Conservation (phyloP, 2,888 invertebrate genomes). For the Microctonus aethiopoides region DNA sequence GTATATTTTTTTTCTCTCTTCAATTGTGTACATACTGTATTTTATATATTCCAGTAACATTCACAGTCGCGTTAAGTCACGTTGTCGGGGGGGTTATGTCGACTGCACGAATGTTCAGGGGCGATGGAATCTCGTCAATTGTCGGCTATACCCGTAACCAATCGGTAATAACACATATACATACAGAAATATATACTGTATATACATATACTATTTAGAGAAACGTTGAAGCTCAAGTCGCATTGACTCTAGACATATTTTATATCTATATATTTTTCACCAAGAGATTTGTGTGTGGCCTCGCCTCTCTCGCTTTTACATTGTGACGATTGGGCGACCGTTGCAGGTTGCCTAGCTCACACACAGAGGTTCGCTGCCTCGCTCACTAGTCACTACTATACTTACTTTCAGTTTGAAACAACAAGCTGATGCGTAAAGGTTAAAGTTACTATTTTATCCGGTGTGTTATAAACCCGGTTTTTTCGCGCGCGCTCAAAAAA, state of each 20-base stretch:
- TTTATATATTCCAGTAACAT: background rate
- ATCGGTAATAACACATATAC: background rate
- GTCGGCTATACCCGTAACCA: background rate
- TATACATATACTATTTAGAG: background rate
- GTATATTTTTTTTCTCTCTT: too few relatives aligned
- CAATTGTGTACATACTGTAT: too few relatives aligned
- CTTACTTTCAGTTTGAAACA: conserved; percentile 57
- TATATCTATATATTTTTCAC: background rate
- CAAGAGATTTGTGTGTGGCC: background rate
- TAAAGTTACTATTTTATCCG: too few relatives aligned
- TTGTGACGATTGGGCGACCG: background rate
- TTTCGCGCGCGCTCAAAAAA: conserved; percentile 1
- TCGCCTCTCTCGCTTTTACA: background rate
- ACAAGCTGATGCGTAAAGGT: conserved; percentile 52
- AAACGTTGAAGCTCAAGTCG: background rate
- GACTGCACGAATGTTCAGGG: background rate
- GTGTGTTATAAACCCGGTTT: too few relatives aligned
- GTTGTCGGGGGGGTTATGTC: background rate
- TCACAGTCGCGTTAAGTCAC: background rate
- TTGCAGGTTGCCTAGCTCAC: conserved; percentile 4
- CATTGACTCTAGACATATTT: background rate
- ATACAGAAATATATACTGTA: too few relatives aligned
- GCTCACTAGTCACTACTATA: conserved; percentile 14
- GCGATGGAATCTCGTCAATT: background rate
- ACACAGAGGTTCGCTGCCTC: too few relatives aligned